Evolutionary conservation across 2,888 invertebrate species (phyloP).

Genomic region (Schizotus pectinicornis): DNA sequence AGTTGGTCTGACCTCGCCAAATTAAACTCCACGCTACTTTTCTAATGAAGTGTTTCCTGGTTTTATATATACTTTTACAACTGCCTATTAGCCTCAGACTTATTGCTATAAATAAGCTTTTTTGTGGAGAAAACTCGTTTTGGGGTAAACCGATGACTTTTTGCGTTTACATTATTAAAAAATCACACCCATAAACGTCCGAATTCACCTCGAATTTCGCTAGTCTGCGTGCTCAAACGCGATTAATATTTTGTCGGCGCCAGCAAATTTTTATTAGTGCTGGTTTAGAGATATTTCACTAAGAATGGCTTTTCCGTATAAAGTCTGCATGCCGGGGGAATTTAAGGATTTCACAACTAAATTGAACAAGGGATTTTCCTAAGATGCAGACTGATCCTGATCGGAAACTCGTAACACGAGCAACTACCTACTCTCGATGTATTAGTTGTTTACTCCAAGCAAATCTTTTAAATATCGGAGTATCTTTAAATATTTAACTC

Average conservation of each 20-base stretch:
- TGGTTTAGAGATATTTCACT: slow-evolving; percentile 41
- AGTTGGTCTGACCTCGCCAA: slow-evolving; percentile 47
- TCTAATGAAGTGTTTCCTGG: slow-evolving; percentile 47
- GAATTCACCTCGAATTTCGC: not conserved
- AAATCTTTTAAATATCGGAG: not conserved
- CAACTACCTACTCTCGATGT: slow-evolving; percentile 25
- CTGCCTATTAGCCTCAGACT: not conserved
- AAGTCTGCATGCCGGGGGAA: slow-evolving; percentile 49
- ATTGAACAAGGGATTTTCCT: slow-evolving; percentile 53
- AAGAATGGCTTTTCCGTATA: slow-evolving; percentile 39
- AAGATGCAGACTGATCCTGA: slow-evolving; percentile 46
- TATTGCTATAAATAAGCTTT: slow-evolving; percentile 1
- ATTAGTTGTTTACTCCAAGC: slow-evolving; percentile 19
- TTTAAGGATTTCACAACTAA: slow-evolving; percentile 52
- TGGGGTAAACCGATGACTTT: slow-evolving; percentile 6
- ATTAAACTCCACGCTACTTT: slow-evolving; percentile 50
- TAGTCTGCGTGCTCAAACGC: slow-evolving; percentile 3
- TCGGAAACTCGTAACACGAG: slow-evolving; percentile 40
- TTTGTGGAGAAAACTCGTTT: too few relatives aligned
- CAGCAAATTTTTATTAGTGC: slow-evolving; percentile 40
- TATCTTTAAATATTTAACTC: not conserved
- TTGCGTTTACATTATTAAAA: slow-evolving; percentile 2
- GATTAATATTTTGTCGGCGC: slow-evolving; percentile 34
- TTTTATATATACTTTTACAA: slow-evolving; percentile 25
- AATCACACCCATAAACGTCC: not conserved